Evolutionary conservation across 2,113 vertebrate genomes (phyloP).

Genomic region (Podiceps cristatus): DNA sequence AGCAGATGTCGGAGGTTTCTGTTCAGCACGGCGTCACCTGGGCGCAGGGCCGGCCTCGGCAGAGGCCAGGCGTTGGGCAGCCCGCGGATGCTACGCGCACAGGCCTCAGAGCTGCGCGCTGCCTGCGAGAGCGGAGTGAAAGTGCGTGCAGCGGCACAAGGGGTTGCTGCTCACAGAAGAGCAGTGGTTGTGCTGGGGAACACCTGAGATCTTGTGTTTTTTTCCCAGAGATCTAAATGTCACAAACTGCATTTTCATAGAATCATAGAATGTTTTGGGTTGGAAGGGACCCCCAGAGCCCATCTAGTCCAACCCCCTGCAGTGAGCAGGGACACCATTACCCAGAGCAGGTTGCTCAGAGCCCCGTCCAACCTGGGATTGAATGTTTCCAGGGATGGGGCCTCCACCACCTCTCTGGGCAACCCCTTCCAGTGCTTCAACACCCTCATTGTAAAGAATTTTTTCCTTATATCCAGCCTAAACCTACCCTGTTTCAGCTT

Average conservation of each 20-base stretch:
- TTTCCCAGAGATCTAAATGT: not conserved
- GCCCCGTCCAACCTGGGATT: no score
- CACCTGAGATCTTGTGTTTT: not conserved
- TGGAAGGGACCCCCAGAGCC: no score
- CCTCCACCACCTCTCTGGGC: no score
- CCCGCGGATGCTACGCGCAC: accelerated
- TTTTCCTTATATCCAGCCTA: no score
- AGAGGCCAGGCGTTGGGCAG: not conserved
- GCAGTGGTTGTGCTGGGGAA: not conserved
- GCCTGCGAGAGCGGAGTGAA: not conserved
- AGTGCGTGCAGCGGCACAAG: accelerated
- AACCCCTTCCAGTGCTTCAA: no score
- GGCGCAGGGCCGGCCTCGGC: not conserved
- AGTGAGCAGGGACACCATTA: no score
- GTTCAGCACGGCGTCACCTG: not conserved
- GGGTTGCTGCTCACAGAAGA: not conserved
- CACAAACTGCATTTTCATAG: not conserved
- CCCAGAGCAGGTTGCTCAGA: no score
- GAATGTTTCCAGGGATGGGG: no score
- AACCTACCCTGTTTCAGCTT: no score
- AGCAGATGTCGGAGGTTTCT: not conserved
- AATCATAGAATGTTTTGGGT: no score
- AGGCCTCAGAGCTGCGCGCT: not conserved
- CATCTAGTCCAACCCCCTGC: no score
- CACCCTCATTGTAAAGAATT: no score